Evolutionary conservation across 37 sponge, comb jelly and placozoan genomes (phyloP).

Genomic region (Dysidea cf. avara): DNA sequence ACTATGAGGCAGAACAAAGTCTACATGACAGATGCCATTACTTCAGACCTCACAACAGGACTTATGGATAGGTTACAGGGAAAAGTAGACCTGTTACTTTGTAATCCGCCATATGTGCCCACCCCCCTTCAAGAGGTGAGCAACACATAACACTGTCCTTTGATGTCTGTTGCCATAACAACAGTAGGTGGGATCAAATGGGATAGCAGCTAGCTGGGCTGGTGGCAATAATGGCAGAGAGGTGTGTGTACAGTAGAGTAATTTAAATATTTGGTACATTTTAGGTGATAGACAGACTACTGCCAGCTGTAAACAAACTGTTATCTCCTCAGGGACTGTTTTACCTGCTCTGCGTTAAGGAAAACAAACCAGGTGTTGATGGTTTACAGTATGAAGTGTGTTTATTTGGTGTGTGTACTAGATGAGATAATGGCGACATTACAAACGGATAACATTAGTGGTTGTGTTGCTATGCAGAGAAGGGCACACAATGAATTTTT

Average conservation of each 20-base stretch:
- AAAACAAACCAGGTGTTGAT: slow-evolving; percentile 92
- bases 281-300: slow-evolving; percentile 81
- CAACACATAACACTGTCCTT: neutral
- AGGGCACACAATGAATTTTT: too few relatives aligned
- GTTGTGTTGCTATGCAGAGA: too few relatives aligned
- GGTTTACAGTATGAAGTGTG: too few relatives aligned
- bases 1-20: slow-evolving; percentile 49
- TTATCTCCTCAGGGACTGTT: slow-evolving; percentile 77
- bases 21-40: slow-evolving; percentile 18
- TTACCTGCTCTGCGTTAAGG: slow-evolving; percentile 70
- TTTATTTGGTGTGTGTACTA: too few relatives aligned
- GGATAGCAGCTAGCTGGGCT: slow-evolving; percentile 90
- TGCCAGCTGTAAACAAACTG: slow-evolving; percentile 62
- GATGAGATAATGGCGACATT: too few relatives aligned
- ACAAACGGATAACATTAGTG: too few relatives aligned
- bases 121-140: slow-evolving; percentile 75
- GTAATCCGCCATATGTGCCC: slow-evolving; percentile 97
- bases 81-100: slow-evolving; percentile 85
- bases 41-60: slow-evolving; percentile 52
- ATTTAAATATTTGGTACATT: neutral
- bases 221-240: slow-evolving; percentile 92
- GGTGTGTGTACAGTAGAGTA: slow-evolving; percentile 37
- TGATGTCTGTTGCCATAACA: slow-evolving; percentile 4
- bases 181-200: slow-evolving; percentile 47
- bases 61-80: slow-evolving; percentile 27